phyloP scores from a whole-genome alignment of 2,888 invertebrate genomes.

The Rhagonycha fulva region DNA sequence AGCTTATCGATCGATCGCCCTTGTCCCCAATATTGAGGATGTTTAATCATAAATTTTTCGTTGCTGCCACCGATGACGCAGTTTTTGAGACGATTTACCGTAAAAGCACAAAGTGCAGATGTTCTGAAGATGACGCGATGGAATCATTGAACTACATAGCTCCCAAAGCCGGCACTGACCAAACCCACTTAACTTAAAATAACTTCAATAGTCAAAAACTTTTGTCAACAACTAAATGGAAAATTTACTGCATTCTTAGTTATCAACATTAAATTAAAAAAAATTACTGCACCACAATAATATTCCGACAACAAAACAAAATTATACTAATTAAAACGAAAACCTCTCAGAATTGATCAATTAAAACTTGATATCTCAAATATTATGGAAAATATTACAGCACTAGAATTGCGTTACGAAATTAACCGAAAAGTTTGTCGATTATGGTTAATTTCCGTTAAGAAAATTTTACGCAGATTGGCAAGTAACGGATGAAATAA shows the following conservation, averaged over 20 bases:
- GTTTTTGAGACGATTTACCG: too few relatives aligned
- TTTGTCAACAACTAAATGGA: neutral
- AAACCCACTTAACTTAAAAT: neutral
- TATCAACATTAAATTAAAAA: neutral
- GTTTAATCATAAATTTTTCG: neutral
- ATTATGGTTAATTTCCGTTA: neutral
- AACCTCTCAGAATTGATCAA: too few relatives aligned
- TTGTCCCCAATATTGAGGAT: neutral
- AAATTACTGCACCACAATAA: neutral
- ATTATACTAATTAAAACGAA: too few relatives aligned
- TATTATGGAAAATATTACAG: too few relatives aligned
- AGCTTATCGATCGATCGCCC: neutral
- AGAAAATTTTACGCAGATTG: neutral
- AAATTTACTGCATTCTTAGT: neutral
- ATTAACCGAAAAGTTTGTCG: too few relatives aligned
- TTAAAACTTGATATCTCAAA: too few relatives aligned
- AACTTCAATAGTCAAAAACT: neutral
- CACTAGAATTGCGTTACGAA: too few relatives aligned
- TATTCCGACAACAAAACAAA: too few relatives aligned
- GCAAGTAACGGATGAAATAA: neutral
- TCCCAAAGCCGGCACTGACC: neutral
- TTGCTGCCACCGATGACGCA: too few relatives aligned
- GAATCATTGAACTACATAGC: too few relatives aligned
- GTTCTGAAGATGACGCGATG: too few relatives aligned
- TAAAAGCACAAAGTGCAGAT: too few relatives aligned